Conservation (phyloP, 2,797 vertebrate species). For the Catamblyrhynchus diadema region DNA sequence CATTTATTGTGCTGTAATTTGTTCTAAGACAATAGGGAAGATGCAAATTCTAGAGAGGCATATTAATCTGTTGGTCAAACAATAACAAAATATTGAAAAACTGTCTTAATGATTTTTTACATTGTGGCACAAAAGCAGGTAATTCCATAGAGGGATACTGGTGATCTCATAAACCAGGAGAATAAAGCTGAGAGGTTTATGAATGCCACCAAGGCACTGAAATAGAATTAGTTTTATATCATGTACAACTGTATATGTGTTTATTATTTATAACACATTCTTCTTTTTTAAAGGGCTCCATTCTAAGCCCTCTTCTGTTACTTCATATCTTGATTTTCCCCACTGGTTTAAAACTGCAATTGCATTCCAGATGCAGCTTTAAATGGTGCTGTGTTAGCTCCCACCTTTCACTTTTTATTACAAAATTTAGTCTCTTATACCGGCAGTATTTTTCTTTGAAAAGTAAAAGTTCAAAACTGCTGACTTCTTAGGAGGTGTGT, state of each 20-base stretch:
- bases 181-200: conserved; percentile 69
- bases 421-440: conserved; percentile 49
- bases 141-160: conserved; percentile 58
- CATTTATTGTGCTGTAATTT: conserved; percentile 71
- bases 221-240: conserved; percentile 74
- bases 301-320: conserved; percentile 57
- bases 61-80: conserved; percentile 76
- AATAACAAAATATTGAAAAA: conserved; percentile 75
- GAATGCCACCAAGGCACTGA: conserved; percentile 67
- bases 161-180: conserved; percentile 64
- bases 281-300: conserved; percentile 69
- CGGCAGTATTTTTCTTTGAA: conserved; percentile 30
- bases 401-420: conserved; percentile 63
- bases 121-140: conserved; percentile 35
- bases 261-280: conserved; percentile 72
- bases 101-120: conserved; percentile 73
- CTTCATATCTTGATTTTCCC: conserved; percentile 64
- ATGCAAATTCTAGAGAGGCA: conserved; percentile 72
- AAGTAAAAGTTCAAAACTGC: conserved; percentile 48
- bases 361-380: conserved; percentile 59
- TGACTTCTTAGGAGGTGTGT: not conserved
- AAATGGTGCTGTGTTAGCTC: conserved; percentile 57
- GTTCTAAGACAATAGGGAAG: conserved; percentile 56
- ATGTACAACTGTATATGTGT: conserved; percentile 58
- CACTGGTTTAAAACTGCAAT: conserved; percentile 57